These are phyloP conservation scores for Lichenostomus cassidix DNA, from an alignment of 2,113 vertebrate species.

Conservation along the genomic window DNA sequence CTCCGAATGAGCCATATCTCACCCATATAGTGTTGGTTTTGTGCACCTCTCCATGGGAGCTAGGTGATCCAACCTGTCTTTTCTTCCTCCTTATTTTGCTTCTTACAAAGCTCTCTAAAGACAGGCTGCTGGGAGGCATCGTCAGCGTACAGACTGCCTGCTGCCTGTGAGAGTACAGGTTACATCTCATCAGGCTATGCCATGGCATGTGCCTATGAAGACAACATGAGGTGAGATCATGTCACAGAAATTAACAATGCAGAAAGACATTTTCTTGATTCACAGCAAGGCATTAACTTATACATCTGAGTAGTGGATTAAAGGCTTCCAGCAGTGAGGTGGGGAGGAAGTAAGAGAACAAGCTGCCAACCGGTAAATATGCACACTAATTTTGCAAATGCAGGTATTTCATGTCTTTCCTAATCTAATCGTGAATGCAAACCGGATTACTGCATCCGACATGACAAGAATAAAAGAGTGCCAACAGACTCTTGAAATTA, in stretches of 20 bases:
- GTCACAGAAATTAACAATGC: slow-evolving; percentile 44
- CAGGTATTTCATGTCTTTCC: slow-evolving; percentile 59
- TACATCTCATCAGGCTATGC: slow-evolving; percentile 23
- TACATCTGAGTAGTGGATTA: slow-evolving; percentile 37
- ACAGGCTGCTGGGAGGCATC: not conserved
- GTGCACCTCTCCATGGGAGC: not conserved
- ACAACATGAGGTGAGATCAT: slow-evolving; percentile 33
- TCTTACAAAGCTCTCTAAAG: not conserved
- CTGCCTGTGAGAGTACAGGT: not conserved
- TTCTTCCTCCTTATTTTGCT: not conserved
- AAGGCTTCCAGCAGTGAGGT: slow-evolving; percentile 43
- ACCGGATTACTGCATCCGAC: slow-evolving; percentile 54
- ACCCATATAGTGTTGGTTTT: not conserved
- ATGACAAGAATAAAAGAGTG: slow-evolving; percentile 55
- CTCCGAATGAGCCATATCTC: not conserved
- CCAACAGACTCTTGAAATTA: slow-evolving; percentile 3
- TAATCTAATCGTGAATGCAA: slow-evolving; percentile 65
- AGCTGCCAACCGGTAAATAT: slow-evolving; percentile 64
- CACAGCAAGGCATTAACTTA: slow-evolving; percentile 26
- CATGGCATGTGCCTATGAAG: slow-evolving; percentile 5
- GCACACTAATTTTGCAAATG: slow-evolving; percentile 63
- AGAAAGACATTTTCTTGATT: slow-evolving; percentile 54
- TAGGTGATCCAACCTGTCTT: not conserved
- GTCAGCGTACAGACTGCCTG: not conserved
- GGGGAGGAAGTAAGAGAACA: slow-evolving; percentile 24